A percentile compares a stretch with the other conserved stretches of the same genome.
phyloP scores from a whole-genome alignment of 2,113 vertebrate species.

The Chaenocephalus aceratus region DNA sequence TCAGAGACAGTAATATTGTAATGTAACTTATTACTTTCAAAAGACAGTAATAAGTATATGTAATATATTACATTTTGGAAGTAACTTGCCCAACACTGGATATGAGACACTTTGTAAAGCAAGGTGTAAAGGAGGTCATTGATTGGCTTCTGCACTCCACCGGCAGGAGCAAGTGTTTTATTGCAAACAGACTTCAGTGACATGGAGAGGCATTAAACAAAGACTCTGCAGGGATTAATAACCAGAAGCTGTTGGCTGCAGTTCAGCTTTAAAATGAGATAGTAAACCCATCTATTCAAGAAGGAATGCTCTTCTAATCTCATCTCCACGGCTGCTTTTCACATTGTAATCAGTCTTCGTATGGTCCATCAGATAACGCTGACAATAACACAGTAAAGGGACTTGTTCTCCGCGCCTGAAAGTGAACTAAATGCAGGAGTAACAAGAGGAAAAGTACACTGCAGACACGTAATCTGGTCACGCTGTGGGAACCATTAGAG shows the following conservation, averaged over 20 bases:
- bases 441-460: constrained; percentile 15
- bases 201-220: constrained; percentile 36
- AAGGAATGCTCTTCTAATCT: constrained; percentile 44
- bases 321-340: constrained; percentile 28
- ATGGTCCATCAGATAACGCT: constrained; percentile 34
- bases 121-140: constrained; percentile 2
- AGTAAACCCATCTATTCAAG: constrained; percentile 42
- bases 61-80: too few relatives aligned
- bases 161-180: constrained; percentile 16
- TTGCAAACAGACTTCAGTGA: constrained; percentile 11
- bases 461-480: constrained; percentile 35
- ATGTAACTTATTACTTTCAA: too few relatives aligned
- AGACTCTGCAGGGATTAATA: constrained; percentile 57
- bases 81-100: too few relatives aligned
- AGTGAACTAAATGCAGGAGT: constrained; percentile 18
- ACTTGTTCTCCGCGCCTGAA: constrained; percentile 23
- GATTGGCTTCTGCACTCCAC: constrained; percentile 29
- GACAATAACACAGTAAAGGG: constrained; percentile 37
- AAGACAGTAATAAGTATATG: too few relatives aligned
- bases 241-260: constrained; percentile 43
- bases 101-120: too few relatives aligned
- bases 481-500: constrained; percentile 45
- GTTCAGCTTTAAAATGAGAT: constrained; percentile 61
- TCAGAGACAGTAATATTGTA: too few relatives aligned
- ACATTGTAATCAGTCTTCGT: constrained; percentile 32